Evolutionary conservation across 1,140 invertebrate species (phyloP).

Genomic region (Trialeurodes vaporariorum): DNA sequence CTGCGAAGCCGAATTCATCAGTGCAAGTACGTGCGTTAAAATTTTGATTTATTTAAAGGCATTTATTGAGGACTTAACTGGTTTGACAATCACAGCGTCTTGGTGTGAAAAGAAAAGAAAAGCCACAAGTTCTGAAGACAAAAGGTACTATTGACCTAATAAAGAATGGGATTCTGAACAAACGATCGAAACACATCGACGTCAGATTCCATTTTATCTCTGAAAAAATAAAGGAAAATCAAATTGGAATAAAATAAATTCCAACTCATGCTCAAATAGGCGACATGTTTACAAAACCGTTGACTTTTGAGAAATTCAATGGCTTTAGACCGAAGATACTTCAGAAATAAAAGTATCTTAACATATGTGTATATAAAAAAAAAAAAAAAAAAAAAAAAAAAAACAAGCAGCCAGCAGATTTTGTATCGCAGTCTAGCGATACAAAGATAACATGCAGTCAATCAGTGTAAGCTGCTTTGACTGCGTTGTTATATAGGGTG

Average conservation of each 20-base stretch:
- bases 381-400: no score
- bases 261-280: slow-evolving; percentile 14
- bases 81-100: not conserved
- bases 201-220: slow-evolving; percentile 18
- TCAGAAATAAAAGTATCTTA: no score
- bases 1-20: slow-evolving; percentile 18
- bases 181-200: slow-evolving; percentile 13
- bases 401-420: no score
- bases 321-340: no score
- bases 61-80: slow-evolving; percentile 10
- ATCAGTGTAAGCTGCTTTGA: no score
- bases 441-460: no score
- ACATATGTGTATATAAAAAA: no score
- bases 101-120: slow-evolving; percentile 2
- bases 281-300: slow-evolving; percentile 18
- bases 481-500: no score
- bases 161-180: not conserved
- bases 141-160: slow-evolving; percentile 4
- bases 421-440: no score
- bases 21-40: slow-evolving; percentile 14
- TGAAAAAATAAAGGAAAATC: slow-evolving; percentile 14
- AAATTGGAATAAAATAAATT: slow-evolving; percentile 16
- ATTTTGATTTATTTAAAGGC: slow-evolving; percentile 20
- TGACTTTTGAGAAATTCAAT: slow-evolving; percentile 7
- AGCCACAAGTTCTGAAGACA: slow-evolving; percentile 24